Evolutionary conservation across 2,113 vertebrate species (phyloP).

Genomic region (Gopherus evgoodei): DNA sequence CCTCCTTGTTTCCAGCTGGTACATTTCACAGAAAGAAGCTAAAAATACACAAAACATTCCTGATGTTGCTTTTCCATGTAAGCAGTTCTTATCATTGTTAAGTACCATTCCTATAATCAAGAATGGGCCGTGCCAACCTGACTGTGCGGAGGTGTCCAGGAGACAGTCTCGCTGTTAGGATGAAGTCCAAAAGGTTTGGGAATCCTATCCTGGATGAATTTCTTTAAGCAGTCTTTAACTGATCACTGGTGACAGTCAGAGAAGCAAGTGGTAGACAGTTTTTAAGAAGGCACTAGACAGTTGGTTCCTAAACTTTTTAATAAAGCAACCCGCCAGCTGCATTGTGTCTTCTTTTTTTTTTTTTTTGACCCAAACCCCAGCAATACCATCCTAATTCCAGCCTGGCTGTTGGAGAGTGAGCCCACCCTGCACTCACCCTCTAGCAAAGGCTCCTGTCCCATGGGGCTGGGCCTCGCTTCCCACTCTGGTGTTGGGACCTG

Average conservation of each 20-base stretch:
- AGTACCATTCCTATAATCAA: neutral
- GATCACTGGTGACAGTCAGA: neutral
- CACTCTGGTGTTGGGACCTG: neutral
- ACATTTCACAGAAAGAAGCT: constrained; percentile 13
- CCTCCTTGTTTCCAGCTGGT: constrained; percentile 37
- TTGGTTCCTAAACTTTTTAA: neutral
- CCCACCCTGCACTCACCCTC: neutral
- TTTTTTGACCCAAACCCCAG: neutral
- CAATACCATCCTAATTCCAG: neutral
- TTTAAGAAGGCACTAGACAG: neutral
- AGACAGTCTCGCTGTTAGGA: neutral
- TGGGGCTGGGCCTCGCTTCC: neutral
- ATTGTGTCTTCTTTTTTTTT: neutral
- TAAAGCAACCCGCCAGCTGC: neutral
- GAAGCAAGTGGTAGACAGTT: neutral
- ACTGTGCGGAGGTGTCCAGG: neutral
- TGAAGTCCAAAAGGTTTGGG: neutral
- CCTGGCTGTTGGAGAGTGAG: neutral
- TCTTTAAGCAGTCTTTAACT: neutral
- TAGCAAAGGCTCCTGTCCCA: neutral
- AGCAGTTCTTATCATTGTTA: neutral
- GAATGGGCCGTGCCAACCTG: neutral
- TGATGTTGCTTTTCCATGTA: neutral
- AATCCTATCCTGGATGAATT: neutral
- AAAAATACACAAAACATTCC: neutral